Percentiles rank a stretch among this genome's conserved stretches.
phyloP scores from a whole-genome alignment of 2,888 invertebrate species.

The Athetis lepigone region DNA sequence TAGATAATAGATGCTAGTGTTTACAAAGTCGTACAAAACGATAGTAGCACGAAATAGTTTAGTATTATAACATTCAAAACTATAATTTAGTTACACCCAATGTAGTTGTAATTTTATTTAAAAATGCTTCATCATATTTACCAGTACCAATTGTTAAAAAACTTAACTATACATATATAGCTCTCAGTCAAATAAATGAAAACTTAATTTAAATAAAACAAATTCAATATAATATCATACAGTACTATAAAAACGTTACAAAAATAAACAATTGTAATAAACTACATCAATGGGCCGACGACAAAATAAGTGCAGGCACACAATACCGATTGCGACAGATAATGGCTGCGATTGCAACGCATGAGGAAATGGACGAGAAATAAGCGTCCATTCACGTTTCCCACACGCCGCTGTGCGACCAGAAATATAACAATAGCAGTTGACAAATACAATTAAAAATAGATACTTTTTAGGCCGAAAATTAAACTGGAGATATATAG shows the following conservation, averaged over 20 bases:
- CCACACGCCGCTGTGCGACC: conserved; percentile 56
- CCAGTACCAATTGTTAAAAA: too few species aligned
- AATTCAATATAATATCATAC: neutral
- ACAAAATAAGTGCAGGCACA: conserved; percentile 44
- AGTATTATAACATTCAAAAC: too few species aligned
- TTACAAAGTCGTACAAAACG: too few species aligned
- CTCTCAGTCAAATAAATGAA: conserved; percentile 1
- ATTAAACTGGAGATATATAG: too few species aligned
- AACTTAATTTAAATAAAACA: neutral
- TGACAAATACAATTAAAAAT: conserved; percentile 37
- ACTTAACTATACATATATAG: too few species aligned
- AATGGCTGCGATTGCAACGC: conserved; percentile 61
- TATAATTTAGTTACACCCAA: too few species aligned
- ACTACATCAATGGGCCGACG: conserved; percentile 24
- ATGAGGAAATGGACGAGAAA: conserved; percentile 68
- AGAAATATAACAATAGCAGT: conserved; percentile 41
- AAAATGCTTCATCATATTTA: too few species aligned
- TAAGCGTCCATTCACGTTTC: conserved; percentile 59
- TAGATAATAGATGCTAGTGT: too few species aligned
- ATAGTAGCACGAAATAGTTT: too few species aligned
- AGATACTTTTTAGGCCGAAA: conserved; percentile 11
- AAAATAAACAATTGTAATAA: neutral
- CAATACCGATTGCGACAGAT: conserved; percentile 64
- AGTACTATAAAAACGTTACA: neutral
- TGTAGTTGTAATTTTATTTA: too few species aligned